phyloP scores from a whole-genome alignment of 2,113 vertebrate species.

The Myrmophylax atrothorax region DNA sequence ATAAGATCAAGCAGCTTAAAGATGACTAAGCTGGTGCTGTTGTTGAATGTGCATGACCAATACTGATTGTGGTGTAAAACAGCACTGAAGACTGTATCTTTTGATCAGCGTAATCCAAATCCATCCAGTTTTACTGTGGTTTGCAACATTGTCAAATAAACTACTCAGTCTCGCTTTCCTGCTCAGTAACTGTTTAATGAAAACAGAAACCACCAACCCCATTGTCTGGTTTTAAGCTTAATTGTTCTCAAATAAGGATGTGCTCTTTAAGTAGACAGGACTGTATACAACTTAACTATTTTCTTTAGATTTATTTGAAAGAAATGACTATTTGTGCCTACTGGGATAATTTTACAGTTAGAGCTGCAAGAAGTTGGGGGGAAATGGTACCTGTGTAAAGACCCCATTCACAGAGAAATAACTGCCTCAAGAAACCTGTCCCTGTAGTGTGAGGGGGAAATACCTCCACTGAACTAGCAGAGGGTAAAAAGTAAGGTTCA shows the following conservation, averaged over 20 bases:
- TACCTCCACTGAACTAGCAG: neutral
- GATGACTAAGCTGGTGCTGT: conserved; percentile 56
- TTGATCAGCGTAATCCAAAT: neutral
- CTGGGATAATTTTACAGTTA: neutral
- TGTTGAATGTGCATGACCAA: neutral
- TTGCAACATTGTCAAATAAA: conserved; percentile 59
- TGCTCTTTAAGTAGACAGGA: neutral
- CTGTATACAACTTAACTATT: neutral
- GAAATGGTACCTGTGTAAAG: neutral
- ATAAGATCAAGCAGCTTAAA: conserved; percentile 86
- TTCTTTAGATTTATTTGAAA: neutral
- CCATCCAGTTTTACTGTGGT: neutral
- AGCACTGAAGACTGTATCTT: neutral
- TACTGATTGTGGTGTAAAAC: neutral
- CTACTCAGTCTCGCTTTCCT: neutral
- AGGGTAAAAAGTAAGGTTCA: neutral
- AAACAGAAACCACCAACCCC: neutral
- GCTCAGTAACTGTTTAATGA: neutral
- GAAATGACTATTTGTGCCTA: neutral
- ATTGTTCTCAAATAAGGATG: neutral
- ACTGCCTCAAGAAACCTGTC: neutral
- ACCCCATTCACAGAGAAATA: neutral
- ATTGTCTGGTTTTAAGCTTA: neutral
- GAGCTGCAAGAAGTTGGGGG: neutral
- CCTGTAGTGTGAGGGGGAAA: accelerated